Evolutionary conservation across 2,888 invertebrate genomes (phyloP), one percentile per base, ranked within the genome.

Genomic region (Lasioglossum lativentre): DNA sequence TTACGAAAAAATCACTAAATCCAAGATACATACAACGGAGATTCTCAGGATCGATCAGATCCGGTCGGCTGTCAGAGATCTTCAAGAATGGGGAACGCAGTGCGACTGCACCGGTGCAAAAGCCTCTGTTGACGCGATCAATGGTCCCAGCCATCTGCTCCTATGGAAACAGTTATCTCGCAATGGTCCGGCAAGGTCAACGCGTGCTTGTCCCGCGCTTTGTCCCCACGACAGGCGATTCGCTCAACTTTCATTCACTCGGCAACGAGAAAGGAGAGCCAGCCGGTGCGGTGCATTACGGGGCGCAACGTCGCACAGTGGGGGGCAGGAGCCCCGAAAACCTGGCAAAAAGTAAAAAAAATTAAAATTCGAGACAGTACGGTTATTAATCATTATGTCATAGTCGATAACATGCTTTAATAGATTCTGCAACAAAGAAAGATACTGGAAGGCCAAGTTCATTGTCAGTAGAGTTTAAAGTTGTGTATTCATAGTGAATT

Each of bases 1-100:
- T 42, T 42, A 42, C 3, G 14, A 42, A 12, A 14, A 42, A 42
- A 12, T 42, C 14, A 14, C 42, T 42, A 4, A 0, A 42, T 14
- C 0, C 4, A 14, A 14, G 14, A n/a, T n/a, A n/a, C n/a, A 42
- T 14, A 4, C 42, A 42, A 42, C 4, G 14, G 14, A 52, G 8
- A 52, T 52, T 8, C 2, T 19, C 27, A 30, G 42, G n/a, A 83
- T 76, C 34, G 76, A 83, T 80, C 52, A 42, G 80, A 80, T 63
- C 63, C 16, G 10, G 38, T 19, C n/a, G 68, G 23, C n/a, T 45
- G 40, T n/a, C 23, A 19, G 59, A 75, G 40, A 71, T 75, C 45
- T 59, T 38, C 23, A 16, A 14, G 14, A 14, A n/a, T 27, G 27
- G 27, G 12, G 10, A 59, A 30, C 27, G 59, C 59, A 30, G 0